Evolutionary conservation across 2,797 vertebrate genomes (phyloP).

Genomic region (Acrocephalus scirpaceus): DNA sequence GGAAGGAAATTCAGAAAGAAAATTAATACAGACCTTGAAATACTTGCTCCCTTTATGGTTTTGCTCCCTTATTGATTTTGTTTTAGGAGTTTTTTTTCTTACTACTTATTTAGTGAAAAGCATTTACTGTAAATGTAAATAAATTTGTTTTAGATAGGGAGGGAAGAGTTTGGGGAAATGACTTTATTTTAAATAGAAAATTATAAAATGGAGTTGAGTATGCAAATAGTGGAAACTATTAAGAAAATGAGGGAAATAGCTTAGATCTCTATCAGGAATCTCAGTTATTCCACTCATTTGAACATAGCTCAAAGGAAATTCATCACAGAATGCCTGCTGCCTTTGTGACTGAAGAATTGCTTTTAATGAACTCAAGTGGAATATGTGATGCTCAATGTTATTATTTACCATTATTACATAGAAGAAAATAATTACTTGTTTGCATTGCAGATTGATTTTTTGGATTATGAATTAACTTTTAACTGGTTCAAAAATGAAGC

Average conservation of each 20-base stretch:
- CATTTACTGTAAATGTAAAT: slow-evolving; percentile 36
- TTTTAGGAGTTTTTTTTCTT: neutral
- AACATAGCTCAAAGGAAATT: slow-evolving; percentile 40
- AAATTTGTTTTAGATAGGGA: slow-evolving; percentile 27
- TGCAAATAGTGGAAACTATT: slow-evolving; percentile 16
- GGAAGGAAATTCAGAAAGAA: slow-evolving; percentile 53
- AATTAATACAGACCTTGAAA: slow-evolving; percentile 41
- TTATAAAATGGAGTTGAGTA: neutral
- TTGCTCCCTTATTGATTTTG: neutral
- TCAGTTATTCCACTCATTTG: slow-evolving; percentile 1
- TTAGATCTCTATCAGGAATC: slow-evolving; percentile 36
- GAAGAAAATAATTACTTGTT: slow-evolving; percentile 51
- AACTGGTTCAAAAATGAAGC: slow-evolving; percentile 61
- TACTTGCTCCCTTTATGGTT: slow-evolving; percentile 23
- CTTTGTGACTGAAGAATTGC: slow-evolving; percentile 51
- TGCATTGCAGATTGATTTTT: slow-evolving; percentile 37
- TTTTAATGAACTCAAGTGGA: slow-evolving; percentile 54
- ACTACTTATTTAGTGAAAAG: slow-evolving; percentile 28
- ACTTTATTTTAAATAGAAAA: slow-evolving; percentile 47
- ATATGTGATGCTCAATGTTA: slow-evolving; percentile 41
- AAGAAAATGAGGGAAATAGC: slow-evolving; percentile 42
- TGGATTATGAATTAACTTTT: slow-evolving; percentile 55
- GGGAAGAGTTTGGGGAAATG: neutral
- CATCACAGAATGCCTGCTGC: slow-evolving; percentile 47
- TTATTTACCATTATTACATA: slow-evolving; percentile 45